A percentile compares a stretch with the other conserved stretches of the same genome.
These are phyloP conservation scores for Megastigmus dorsalis DNA, from an alignment of 2,888 invertebrate genomes.

Conservation along the genomic window DNA sequence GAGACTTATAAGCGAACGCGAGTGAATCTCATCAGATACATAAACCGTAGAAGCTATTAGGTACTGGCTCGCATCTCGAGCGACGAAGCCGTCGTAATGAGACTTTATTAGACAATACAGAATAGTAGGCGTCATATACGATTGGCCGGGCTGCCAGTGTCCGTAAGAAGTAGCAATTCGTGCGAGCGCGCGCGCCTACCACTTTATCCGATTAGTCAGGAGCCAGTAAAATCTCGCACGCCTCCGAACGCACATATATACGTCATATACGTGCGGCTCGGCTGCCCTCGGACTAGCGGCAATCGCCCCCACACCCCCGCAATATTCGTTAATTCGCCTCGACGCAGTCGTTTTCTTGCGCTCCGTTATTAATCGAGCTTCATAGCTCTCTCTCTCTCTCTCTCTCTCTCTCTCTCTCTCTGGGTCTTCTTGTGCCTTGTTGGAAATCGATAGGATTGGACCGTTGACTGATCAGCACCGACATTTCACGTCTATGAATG, in stretches of 20 bases:
- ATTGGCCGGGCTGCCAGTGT: conserved; percentile 57
- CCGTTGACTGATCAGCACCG: not conserved
- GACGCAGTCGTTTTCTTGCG: conserved; percentile 59
- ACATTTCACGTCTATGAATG: not conserved
- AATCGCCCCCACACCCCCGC: not conserved
- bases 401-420: too few relatives aligned
- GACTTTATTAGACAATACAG: conserved; percentile 67
- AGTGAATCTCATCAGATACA: conserved; percentile 21
- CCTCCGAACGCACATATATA: conserved; percentile 7
- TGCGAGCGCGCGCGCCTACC: conserved; percentile 66
- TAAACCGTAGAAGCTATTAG: too few relatives aligned
- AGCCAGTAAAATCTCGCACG: conserved; percentile 60
- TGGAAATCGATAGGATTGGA: not conserved
- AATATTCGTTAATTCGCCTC: conserved; percentile 65
- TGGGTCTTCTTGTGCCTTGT: not conserved
- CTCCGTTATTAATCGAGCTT: conserved; percentile 57
- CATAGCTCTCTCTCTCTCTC: too few relatives aligned
- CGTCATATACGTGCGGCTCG: not conserved
- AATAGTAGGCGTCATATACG: conserved; percentile 65
- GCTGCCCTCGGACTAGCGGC: too few relatives aligned
- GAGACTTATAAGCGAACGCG: not conserved
- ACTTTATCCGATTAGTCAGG: conserved; percentile 69
- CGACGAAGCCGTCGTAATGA: conserved; percentile 51
- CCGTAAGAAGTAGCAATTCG: conserved; percentile 62
- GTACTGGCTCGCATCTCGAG: not conserved